Evolutionary conservation across 2,888 invertebrate species (phyloP), one percentile per base, ranked within the genome.

Genomic region (Caradrina kadenii): DNA sequence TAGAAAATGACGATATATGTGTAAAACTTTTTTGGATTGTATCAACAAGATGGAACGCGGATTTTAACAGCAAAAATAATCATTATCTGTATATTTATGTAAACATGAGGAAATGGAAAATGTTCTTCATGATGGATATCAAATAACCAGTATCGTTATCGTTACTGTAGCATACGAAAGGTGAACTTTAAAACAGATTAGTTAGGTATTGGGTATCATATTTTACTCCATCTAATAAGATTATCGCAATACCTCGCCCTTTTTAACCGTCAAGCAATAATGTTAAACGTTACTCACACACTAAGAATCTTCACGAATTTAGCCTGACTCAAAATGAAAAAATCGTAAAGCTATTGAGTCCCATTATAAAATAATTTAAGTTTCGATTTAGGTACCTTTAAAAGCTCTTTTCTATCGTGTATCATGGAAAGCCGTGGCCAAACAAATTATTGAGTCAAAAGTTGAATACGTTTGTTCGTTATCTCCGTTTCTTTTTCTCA

Each of bases 371-470:
- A 73, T 79, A 69, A 76, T 79, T 69, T 71, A 73, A 76, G 63
- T 79, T 78, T 80, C 69, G 60, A 69, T 69, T 68, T 42, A 73
- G 56, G 19, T 70, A 54, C 72, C 31, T 67, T 73, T 52, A 60
- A 82, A 76, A 78, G 73, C 69, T 75, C 77, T 86, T 85, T 83
- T 87, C 86, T 82, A 73, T 76, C 73, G 62, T 63, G 73, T 82
- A 82, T 70, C 82, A 79, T 77, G 81, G 87, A 88, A 87, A 88
- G 82, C 87, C 84, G 86, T 88, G 87, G 87, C 89, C 87, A 84
- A 89, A 87, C 89, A 88, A 89, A 90, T 90, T 89, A 87, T 87
- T 84, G 87, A 88, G 87, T 90, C 88, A 89, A 89, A 89, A 85
- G 83, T 86, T 86, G 86, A 86, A 89, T 84, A 77, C 83, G 69